Evolutionary conservation across 2,113 vertebrate species (phyloP).

Genomic region (Rhegmatorhina hoffmannsi): DNA sequence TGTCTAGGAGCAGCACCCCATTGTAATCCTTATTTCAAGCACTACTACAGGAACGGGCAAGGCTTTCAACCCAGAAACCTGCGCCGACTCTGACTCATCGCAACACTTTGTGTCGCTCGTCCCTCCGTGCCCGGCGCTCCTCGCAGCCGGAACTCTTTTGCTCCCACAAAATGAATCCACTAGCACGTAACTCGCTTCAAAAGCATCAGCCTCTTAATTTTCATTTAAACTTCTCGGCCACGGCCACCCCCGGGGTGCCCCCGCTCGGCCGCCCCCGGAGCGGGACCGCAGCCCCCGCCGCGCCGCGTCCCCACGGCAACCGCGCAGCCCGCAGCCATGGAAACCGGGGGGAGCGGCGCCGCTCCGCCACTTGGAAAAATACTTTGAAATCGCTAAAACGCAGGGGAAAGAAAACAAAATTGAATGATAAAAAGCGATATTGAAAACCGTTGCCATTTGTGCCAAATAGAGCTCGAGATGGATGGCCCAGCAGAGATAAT

Average conservation of each 20-base stretch:
- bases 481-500: neutral
- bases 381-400: neutral
- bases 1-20: neutral
- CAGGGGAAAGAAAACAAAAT: no score
- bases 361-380: neutral
- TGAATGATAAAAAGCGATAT: neutral
- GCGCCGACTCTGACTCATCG: neutral
- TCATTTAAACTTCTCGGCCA: neutral
- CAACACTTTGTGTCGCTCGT: neutral
- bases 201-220: neutral
- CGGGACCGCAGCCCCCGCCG: neutral
- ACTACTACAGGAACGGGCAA: neutral
- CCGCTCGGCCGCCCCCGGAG: neutral
- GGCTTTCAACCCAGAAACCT: neutral
- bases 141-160: neutral
- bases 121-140: neutral
- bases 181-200: neutral
- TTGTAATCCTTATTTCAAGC: neutral
- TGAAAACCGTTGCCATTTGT: neutral
- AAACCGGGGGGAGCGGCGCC: neutral
- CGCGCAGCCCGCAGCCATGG: neutral
- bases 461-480: neutral
- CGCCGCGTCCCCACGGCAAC: slow-evolving; percentile 58
- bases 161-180: neutral
- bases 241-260: neutral